Base-by-base conservation (phyloP, 1,140 invertebrate genomes). In the Manduca sexta region DNA sequence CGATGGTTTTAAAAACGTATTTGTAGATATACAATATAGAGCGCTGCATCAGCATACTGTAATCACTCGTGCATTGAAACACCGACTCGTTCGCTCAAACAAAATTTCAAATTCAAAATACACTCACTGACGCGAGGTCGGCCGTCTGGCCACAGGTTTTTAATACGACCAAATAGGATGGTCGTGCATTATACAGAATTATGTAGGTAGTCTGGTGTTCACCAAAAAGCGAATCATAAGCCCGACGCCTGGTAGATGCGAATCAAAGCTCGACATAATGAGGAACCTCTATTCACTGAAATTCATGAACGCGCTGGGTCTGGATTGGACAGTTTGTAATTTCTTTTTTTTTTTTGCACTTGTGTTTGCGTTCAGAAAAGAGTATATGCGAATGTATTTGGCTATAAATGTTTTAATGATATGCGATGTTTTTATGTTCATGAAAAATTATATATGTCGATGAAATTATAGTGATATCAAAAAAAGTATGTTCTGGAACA, bases 81-180 rank as follows among this genome's bases (percentile, higher is more conserved):
- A 43, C 38, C 41, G 44, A 31, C 21, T 56, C 62, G 60, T 65
- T 55, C 56, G 58, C 58, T 71, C 59, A 74, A 73, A 76, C 78
- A 67, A 80, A 74, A 78, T 80, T 79, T 74, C 65, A 74, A 75
- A 83, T 75, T 79, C 74, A 71, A 65, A 74, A 78, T 75, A 65
- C 65, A 67, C 49, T 64, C 62, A 73, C 61, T 68, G 70, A 74
- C 50, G 62, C 65, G 51, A 48, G 62, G 54, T 56, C 33, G n/a
- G 5, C 15, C 45, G 79, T 76, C 75, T 78, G 72, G 77, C 80
- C 77, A 78, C 77, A 84, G 71, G 65, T 78, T 81, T 83, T 84
- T 84, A 84, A 84, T 84, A 84, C 74, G 69, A 63, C 75, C 67
- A 78, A 84, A 84, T 76, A 78, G 77, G 66, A 67, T 69, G 58